A percentile compares a stretch with the other conserved stretches of the same genome.
phyloP scores from a whole-genome alignment of 2,113 vertebrate genomes.

The Malurus elegans region DNA sequence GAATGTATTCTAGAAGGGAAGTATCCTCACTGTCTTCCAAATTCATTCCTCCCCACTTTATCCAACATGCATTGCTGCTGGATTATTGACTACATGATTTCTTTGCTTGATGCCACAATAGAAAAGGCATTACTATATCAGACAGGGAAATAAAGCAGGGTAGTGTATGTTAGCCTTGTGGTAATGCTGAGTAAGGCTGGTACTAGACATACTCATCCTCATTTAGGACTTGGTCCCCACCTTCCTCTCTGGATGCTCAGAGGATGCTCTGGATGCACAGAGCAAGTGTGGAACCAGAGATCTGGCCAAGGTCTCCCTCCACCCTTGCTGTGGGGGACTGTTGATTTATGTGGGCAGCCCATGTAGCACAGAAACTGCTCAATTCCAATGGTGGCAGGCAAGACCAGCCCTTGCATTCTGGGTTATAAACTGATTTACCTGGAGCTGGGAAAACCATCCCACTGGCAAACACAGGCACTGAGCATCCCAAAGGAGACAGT shows the following conservation, averaged over 20 bases:
- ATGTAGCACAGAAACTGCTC: neutral
- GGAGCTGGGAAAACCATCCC: neutral
- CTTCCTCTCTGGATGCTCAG: neutral
- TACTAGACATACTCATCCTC: neutral
- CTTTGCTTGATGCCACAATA: neutral
- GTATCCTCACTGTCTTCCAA: neutral
- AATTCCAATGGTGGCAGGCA: neutral
- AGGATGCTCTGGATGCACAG: neutral
- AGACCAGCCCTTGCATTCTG: neutral
- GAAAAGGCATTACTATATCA: neutral
- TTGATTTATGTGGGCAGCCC: accelerated
- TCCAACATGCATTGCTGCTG: neutral
- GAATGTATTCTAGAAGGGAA: neutral
- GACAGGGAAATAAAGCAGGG: neutral
- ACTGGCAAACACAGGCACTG: neutral
- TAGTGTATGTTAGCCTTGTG: neutral
- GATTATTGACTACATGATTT: constrained; percentile 24
- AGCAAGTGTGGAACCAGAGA: neutral
- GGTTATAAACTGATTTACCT: neutral
- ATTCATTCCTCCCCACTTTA: neutral
- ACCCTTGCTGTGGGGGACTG: neutral
- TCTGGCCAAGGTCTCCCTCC: neutral
- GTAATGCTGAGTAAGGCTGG: neutral
- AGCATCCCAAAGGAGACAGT: accelerated
- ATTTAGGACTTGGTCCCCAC: neutral